phyloP scores from a whole-genome alignment of 2,797 vertebrate genomes.

The Pantherophis vulpinus region DNA sequence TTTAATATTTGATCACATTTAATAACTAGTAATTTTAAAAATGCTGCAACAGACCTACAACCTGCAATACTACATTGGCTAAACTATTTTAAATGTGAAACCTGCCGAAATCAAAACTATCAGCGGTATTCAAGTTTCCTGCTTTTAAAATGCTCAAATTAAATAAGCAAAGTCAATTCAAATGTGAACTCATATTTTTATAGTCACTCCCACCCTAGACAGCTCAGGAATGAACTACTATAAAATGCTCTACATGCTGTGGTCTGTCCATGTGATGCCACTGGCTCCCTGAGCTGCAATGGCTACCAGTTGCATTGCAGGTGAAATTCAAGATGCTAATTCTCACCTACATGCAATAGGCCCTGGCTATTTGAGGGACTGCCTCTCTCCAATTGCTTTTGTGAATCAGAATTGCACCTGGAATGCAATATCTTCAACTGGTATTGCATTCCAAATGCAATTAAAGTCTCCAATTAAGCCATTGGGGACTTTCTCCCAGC shows the following conservation, averaged over 20 bases:
- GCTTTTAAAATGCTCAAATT: background rate
- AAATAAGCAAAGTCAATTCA: background rate
- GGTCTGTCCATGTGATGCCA: background rate
- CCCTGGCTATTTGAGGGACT: background rate
- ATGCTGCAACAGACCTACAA: background rate
- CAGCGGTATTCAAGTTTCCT: background rate
- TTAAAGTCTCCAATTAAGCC: background rate
- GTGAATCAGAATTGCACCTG: background rate
- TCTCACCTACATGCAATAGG: background rate
- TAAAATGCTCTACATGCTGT: background rate
- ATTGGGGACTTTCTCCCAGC: background rate
- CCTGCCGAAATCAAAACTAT: background rate
- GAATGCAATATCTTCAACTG: background rate
- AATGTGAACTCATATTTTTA: background rate
- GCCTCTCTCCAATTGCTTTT: background rate
- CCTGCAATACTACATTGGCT: background rate
- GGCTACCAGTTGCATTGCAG: background rate
- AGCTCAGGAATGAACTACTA: background rate
- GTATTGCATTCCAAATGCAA: background rate
- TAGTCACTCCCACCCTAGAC: background rate
- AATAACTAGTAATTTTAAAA: background rate
- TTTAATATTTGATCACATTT: background rate
- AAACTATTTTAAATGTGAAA: background rate
- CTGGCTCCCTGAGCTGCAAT: background rate
- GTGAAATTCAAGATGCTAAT: background rate